Percentiles rank a stretch among this genome's conserved stretches.
Conservation (phyloP, 1,140 invertebrate genomes). For the Bilobella aurantiaca region DNA sequence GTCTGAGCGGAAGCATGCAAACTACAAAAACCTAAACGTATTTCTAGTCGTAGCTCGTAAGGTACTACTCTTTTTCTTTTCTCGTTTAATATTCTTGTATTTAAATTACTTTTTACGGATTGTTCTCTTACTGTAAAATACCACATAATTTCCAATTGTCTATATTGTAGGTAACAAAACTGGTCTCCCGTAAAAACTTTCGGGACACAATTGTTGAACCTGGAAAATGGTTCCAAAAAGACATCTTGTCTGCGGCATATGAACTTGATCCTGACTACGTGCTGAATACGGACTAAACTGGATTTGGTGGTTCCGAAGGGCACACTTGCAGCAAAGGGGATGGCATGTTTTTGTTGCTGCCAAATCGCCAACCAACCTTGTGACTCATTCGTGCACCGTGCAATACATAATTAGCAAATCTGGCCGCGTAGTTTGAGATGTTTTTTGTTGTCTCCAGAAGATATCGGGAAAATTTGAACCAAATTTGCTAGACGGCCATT, state of each 20-base stretch:
- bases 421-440: conserved; percentile 11
- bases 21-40: no score
- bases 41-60: no score
- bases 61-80: no score
- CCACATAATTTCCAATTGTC: no score
- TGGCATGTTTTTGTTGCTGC: conserved; percentile 7
- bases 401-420: conserved; percentile 14
- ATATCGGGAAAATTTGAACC: conserved; percentile 13
- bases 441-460: conserved; percentile 23
- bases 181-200: conserved; percentile 1
- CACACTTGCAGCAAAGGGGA: conserved; percentile 11
- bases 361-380: conserved; percentile 17
- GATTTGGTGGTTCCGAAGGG: not conserved
- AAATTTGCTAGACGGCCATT: not conserved
- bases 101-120: no score
- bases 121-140: no score
- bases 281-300: conserved; percentile 13
- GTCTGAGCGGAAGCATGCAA: no score
- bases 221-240: not conserved
- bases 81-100: no score
- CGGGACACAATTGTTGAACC: not conserved
- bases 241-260: not conserved
- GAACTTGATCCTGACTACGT: not conserved
- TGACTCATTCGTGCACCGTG: conserved; percentile 22
- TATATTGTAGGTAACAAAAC: conserved; percentile 6